Conservation (phyloP, 2,888 invertebrate species). For the Athalia rosae region DNA sequence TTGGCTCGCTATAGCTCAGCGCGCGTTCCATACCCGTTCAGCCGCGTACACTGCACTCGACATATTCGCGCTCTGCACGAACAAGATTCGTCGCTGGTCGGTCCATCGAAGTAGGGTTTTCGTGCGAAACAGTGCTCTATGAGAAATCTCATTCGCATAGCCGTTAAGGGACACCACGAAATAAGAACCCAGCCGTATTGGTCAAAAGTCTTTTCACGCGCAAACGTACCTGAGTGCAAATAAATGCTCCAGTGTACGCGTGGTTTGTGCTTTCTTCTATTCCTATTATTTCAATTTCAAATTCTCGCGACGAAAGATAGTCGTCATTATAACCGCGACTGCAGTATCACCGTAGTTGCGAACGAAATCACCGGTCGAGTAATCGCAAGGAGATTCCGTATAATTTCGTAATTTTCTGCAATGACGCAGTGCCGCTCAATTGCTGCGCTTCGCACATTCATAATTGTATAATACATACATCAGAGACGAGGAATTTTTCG, state of each 20-base stretch:
- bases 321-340: not conserved
- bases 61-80: no score
- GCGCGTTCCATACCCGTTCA: not conserved
- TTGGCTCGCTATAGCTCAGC: not conserved
- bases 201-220: no score
- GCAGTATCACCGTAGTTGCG: not conserved
- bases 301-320: not conserved
- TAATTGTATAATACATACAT: no score
- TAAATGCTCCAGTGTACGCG: no score
- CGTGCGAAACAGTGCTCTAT: no score
- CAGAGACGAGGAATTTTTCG: no score
- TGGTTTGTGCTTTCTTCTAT: not conserved
- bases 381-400: not conserved
- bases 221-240: no score
- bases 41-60: not conserved
- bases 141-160: no score
- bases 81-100: no score
- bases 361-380: not conserved
- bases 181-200: no score
- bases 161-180: no score
- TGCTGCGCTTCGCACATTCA: not conserved
- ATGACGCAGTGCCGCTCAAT: not conserved
- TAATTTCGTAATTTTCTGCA: constrained; percentile 1
- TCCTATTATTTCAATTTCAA: not conserved
- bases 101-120: no score